Base-by-base conservation (phyloP, 2,113 vertebrate genomes). In the Cephalopterus ornatus region DNA sequence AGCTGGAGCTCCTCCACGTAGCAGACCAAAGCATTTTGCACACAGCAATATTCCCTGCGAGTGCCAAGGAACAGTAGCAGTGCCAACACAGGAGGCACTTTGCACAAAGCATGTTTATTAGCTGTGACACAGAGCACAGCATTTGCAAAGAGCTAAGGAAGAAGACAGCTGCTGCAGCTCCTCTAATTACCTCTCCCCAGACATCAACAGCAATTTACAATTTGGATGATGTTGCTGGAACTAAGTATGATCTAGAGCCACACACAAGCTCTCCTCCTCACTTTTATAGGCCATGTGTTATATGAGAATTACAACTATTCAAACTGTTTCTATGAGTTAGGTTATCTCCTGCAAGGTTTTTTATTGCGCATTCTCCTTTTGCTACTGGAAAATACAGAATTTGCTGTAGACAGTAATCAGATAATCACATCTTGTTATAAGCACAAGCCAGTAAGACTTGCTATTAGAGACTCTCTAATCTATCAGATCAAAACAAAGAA, bases 251-350 rank as follows among this genome's bases (percentile, higher is more conserved):
- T 93, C 76, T 72, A 87, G 74, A 92, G 62, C 52, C 27, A 76
- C 3, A n/a, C 33, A 72, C 46, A 61, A 65, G 65, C 94, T 95
- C 41, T 71, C 92, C 86, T 88, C 66, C 37, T 88, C 55, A 39
- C 62, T 94, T 96, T 96, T 89, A 71, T 6, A 97, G 75, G 78
- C 88, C 90, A 44, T 52, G 89, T 71, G 88, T 90, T 83, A 92
- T 24, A 42, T 4, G 52, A 92, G 85, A 85, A 88, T 95, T 97
- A 89, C 83, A 72, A 47, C 83, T 85, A 79, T 88, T 96, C 93
- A 95, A 74, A 93, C 94, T 86, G 85, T 58, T 94, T 88, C 89
- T 94, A 59, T 94, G 96, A 93, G 82, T 95, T 91, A 94, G 86
- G 81, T 85, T 97, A 92, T 94, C 88, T 89, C 44, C 73, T 90